phyloP scores from a whole-genome alignment of 1,140 invertebrate genomes.

The Bombus vancouverensis region DNA sequence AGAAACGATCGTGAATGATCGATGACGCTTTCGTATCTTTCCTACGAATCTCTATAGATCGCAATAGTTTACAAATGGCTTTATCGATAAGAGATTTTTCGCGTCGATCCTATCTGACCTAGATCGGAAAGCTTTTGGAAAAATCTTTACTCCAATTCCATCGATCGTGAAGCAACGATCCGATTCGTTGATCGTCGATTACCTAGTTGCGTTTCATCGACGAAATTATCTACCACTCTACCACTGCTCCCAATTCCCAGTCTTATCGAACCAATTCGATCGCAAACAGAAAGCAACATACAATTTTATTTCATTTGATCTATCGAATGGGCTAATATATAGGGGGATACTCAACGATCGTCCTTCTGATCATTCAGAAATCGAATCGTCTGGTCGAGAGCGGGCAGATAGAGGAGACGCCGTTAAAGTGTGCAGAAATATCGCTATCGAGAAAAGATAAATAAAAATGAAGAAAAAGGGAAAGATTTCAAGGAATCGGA shows the following conservation, averaged over 20 bases:
- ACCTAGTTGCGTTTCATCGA: no score
- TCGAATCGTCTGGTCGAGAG: neutral
- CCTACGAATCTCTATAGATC: neutral
- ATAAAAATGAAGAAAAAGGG: neutral
- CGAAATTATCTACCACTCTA: no score
- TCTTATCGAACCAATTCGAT: neutral
- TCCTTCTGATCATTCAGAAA: accelerated
- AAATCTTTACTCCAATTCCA: neutral
- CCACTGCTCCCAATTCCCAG: neutral
- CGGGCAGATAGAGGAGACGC: neutral
- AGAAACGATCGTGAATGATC: neutral
- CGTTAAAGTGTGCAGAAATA: slow-evolving; percentile 42
- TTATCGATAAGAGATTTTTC: neutral
- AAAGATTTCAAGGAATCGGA: neutral
- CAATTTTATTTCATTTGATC: no score
- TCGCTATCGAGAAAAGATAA: neutral
- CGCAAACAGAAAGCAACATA: neutral
- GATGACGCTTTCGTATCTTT: neutral
- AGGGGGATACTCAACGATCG: no score
- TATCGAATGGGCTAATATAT: no score
- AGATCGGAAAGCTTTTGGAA: neutral
- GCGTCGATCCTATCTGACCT: neutral
- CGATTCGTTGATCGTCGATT: no score
- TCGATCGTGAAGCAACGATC: neutral
- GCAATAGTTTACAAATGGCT: neutral